phyloP scores from a whole-genome alignment of 2,888 invertebrate species.

The Rhodophaea formosa region DNA sequence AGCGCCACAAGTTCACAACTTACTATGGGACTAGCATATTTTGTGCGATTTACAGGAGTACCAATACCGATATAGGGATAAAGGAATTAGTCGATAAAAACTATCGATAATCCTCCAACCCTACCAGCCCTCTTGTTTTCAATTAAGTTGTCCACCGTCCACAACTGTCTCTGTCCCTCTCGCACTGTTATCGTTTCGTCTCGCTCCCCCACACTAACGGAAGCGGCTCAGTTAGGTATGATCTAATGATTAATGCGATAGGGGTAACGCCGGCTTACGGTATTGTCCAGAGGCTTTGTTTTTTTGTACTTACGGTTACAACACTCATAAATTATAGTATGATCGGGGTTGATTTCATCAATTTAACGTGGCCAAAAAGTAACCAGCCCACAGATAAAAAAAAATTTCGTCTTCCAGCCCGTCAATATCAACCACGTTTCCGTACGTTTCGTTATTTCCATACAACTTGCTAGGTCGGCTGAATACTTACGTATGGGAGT shows the following conservation, averaged over 20 bases:
- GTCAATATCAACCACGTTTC: too few relatives aligned
- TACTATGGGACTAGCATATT: too few relatives aligned
- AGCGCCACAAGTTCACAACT: too few relatives aligned
- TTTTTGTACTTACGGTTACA: not conserved
- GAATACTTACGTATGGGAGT: too few relatives aligned
- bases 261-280: constrained; percentile 42
- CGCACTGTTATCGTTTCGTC: constrained; percentile 29
- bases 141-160: constrained; percentile 70
- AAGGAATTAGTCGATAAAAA: too few relatives aligned
- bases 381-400: not conserved
- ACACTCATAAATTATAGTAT: constrained; percentile 19
- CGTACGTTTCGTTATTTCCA: too few relatives aligned
- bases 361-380: not conserved
- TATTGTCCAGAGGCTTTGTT: constrained; percentile 23
- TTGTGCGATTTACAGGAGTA: too few relatives aligned
- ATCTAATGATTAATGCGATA: constrained; percentile 67
- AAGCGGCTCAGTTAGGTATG: constrained; percentile 63
- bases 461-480: too few relatives aligned
- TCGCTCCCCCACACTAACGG: constrained; percentile 54
- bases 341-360: not conserved
- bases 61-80: too few relatives aligned
- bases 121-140: constrained; percentile 53
- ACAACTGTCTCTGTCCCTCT: constrained; percentile 37
- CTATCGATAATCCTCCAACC: constrained; percentile 37
- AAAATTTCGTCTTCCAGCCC: too few relatives aligned